phyloP scores from a whole-genome alignment of 2,888 invertebrate genomes.

The Hydroisotoma schaefferi region DNA sequence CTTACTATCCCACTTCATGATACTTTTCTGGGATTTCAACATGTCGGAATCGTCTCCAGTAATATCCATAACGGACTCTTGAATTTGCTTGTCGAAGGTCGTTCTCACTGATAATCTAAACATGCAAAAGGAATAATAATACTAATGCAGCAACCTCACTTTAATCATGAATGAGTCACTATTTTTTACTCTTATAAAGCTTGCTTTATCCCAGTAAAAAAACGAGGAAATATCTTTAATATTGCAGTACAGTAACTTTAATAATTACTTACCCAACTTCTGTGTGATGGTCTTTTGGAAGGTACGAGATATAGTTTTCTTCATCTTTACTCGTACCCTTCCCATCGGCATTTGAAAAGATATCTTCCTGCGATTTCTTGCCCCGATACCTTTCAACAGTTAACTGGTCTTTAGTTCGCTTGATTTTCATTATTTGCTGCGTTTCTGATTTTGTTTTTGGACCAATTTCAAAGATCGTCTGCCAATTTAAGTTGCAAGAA shows the following conservation, averaged over 20 bases:
- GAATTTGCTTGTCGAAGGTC: constrained; percentile 74
- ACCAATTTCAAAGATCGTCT: constrained; percentile 93
- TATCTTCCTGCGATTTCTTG: constrained; percentile 59
- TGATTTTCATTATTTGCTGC: constrained; percentile 81
- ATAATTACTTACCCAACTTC: constrained; percentile 65
- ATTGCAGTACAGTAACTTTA: not conserved
- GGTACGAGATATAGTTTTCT: constrained; percentile 83
- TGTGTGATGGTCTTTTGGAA: constrained; percentile 77
- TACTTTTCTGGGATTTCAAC: constrained; percentile 60
- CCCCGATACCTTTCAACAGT: constrained; percentile 55
- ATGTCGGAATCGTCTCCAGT: constrained; percentile 72
- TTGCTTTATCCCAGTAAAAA: no score
- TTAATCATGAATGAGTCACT: no score
- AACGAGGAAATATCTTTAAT: no score
- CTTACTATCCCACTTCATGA: constrained; percentile 84
- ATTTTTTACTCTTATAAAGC: no score
- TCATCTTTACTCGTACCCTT: constrained; percentile 57
- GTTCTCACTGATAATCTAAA: constrained; percentile 68
- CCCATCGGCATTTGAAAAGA: not conserved
- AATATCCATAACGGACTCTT: constrained; percentile 75
- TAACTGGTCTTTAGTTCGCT: constrained; percentile 69
- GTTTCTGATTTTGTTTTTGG: constrained; percentile 72
- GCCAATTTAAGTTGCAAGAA: constrained; percentile 49
- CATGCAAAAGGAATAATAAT: no score
- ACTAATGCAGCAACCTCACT: no score